Evolutionary conservation across 2,888 invertebrate species (phyloP).

Genomic region (Drosophila mimica): DNA sequence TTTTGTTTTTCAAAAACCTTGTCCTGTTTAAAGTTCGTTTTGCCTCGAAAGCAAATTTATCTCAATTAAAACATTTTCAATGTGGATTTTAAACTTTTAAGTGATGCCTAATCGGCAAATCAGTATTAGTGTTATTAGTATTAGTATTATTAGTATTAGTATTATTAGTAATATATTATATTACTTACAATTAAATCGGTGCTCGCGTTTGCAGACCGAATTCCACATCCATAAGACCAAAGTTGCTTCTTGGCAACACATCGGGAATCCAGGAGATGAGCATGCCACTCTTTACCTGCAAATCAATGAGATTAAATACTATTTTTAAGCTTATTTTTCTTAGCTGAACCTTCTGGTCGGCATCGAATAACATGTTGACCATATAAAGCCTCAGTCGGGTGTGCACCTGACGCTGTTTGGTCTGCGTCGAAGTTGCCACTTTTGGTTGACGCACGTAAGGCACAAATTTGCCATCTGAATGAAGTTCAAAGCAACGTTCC

Average conservation of each 20-base stretch:
- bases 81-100: neutral
- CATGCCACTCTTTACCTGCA: constrained; percentile 87
- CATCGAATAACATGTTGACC: constrained; percentile 76
- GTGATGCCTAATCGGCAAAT: neutral
- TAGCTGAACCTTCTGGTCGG: constrained; percentile 30
- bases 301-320: constrained; percentile 2
- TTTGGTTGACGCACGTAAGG: constrained; percentile 62
- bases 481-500: constrained; percentile 72
- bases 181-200: constrained; percentile 15
- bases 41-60: neutral
- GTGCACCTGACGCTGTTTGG: constrained; percentile 72
- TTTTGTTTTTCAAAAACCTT: neutral
- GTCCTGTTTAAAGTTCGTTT: neutral
- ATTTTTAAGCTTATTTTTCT: neutral
- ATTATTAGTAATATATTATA: neutral
- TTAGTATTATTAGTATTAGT: too few species aligned
- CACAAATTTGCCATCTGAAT: constrained; percentile 60
- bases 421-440: constrained; percentile 7
- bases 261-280: constrained; percentile 92
- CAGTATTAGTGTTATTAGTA: neutral
- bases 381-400: constrained; percentile 71
- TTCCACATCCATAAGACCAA: constrained; percentile 90
- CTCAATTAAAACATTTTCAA: neutral
- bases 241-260: constrained; percentile 88
- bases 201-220: constrained; percentile 89